These are phyloP conservation scores for Poecile montanus DNA, from an alignment of 2,797 vertebrate species.

Conservation along the genomic window DNA sequence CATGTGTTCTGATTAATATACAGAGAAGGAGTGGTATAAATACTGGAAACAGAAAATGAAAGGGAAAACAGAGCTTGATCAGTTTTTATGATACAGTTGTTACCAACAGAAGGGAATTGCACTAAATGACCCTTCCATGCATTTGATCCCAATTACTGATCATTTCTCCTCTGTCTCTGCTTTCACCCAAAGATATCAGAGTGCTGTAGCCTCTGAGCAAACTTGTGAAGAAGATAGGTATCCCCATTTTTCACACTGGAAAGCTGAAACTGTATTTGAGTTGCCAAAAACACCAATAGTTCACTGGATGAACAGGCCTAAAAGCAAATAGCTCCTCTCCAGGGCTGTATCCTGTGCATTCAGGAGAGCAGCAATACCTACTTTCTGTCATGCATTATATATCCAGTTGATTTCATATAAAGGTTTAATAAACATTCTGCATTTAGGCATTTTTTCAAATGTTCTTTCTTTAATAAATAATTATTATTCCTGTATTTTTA, in stretches of 20 bases:
- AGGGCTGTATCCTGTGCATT: neutral
- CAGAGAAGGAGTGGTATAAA: neutral
- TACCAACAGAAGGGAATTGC: neutral
- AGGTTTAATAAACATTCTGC: neutral
- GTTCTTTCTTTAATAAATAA: neutral
- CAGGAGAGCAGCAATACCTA: neutral
- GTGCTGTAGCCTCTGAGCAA: neutral
- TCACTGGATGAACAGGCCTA: neutral
- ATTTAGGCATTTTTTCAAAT: neutral
- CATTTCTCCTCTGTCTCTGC: neutral
- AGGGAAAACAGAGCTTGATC: neutral
- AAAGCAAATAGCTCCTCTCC: neutral
- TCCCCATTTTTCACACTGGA: neutral
- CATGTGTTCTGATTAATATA: neutral
- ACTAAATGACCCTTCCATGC: neutral
- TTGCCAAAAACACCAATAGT: neutral
- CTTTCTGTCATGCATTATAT: neutral
- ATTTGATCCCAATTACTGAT: neutral
- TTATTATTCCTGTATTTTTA: neutral
- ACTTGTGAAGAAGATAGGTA: neutral
- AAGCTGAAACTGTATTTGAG: neutral
- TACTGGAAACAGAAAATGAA: neutral
- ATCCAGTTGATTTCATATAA: neutral
- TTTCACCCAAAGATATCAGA: neutral
- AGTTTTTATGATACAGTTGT: neutral